Evolutionary conservation across 2,797 vertebrate species (phyloP).

Genomic region (Somateria mollissima): DNA sequence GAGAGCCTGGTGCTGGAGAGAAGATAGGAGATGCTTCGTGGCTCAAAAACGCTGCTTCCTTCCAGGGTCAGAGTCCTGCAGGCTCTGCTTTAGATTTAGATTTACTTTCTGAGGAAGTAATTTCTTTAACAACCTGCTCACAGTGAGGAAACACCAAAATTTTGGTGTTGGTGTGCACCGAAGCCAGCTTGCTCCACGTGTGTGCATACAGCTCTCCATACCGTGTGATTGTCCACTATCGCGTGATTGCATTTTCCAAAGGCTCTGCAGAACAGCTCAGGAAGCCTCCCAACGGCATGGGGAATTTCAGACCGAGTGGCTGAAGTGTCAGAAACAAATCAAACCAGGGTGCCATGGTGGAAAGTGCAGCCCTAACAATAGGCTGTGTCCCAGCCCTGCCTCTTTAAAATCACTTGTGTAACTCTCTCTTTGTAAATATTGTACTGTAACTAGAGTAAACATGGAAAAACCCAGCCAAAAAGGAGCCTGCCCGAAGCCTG

Average conservation of each 20-base stretch:
- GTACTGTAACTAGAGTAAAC: conserved; percentile 41
- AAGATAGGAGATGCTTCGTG: not conserved
- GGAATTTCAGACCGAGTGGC: not conserved
- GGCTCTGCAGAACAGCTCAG: not conserved
- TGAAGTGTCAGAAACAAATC: not conserved
- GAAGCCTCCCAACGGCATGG: not conserved
- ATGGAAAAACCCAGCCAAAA: not conserved
- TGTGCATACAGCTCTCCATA: rapidly evolving
- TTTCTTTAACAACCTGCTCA: not conserved
- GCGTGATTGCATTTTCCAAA: not conserved
- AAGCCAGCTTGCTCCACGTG: not conserved
- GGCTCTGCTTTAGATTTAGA: rapidly evolving
- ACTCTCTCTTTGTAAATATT: conserved; percentile 3
- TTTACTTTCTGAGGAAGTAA: not conserved
- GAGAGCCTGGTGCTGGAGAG: not conserved
- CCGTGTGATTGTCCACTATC: rapidly evolving
- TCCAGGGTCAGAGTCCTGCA: not conserved
- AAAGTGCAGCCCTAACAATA: not conserved
- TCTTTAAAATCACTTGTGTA: conserved; percentile 20
- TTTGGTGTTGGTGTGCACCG: not conserved
- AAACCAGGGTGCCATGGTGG: rapidly evolving
- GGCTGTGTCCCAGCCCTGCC: not conserved
- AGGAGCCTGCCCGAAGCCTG: conserved; percentile 7
- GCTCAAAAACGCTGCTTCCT: not conserved
- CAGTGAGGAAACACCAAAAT: not conserved